Evolutionary conservation across 2,113 vertebrate species (phyloP).

Genomic region (Tamias sibiricus): DNA sequence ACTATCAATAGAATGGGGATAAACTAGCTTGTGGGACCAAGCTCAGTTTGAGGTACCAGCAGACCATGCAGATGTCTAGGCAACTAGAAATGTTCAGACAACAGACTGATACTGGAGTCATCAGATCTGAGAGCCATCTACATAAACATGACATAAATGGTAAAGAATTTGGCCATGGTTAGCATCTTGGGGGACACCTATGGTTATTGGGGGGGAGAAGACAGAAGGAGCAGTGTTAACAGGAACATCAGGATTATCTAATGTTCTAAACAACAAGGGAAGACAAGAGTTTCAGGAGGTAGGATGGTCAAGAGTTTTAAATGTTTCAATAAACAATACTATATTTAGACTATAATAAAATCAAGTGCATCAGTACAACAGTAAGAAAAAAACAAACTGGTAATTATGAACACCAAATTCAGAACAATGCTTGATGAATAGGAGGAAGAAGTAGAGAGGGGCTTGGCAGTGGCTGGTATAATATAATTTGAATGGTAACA

Average conservation of each 20-base stretch:
- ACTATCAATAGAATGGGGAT: not conserved
- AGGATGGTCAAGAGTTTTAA: not conserved
- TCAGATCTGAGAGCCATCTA: not conserved
- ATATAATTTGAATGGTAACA: not conserved
- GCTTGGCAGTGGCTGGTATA: not conserved
- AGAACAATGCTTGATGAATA: not conserved
- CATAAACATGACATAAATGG: not conserved
- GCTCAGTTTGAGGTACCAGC: not conserved
- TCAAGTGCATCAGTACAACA: not conserved
- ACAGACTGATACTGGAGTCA: not conserved
- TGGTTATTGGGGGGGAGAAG: not conserved
- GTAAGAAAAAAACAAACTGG: slow-evolving; percentile 14
- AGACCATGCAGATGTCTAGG: not conserved
- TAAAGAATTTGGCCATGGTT: not conserved
- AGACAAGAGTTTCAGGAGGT: not conserved
- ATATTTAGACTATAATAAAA: not conserved
- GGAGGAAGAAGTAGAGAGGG: too few relatives aligned
- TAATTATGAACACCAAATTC: not conserved
- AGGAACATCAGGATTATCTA: not conserved
- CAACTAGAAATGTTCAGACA: slow-evolving; percentile 6
- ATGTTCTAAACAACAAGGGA: not conserved
- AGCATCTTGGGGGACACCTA: not conserved
- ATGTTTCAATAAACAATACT: not conserved
- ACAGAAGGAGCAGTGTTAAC: not conserved
- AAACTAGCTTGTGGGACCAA: not conserved